Base-by-base conservation (phyloP, 2,888 invertebrate species). In the Napeogenes sylphis region DNA sequence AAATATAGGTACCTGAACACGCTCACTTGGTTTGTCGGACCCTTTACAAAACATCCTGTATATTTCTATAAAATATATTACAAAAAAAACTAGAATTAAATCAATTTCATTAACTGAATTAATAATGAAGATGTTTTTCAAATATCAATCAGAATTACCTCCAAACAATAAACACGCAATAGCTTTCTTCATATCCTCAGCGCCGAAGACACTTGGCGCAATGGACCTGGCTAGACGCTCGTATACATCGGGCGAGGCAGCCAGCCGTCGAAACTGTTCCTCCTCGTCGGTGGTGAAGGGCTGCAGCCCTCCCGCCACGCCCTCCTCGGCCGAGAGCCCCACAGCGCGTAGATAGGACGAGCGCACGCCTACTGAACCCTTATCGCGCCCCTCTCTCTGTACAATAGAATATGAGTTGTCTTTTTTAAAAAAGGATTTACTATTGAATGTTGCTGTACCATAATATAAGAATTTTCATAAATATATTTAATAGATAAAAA, bases 161-260 rank as follows among this genome's bases (percentile, higher is more conserved):
- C 99, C 99, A 90, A 99, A 99, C 47, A 99, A 88, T 66, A 99
- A 91, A 75, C 98, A 97, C 12, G 98, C 96, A 62, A 99, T 97
- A 3, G 99, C 97, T 84, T 98, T 99, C 84, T 99, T 99, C 73
- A 99, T 98, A 81, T 99, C 99, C 1, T 91, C 82, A 30, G 95
- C 95, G 0, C 99, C 99, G 81, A 94, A 99, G 70, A 99, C 99
- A 71, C 99, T 99, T 0, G 99, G 99, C 0, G 99, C 99, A 75
- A 99, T 95, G 58, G 98, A 98, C 73, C 92, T 94, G 0, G 98
- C 93, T 62, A 99, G 92, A 62, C 95, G 93, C 2, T 99, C 98
- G 79, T 98, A 98, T 56, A 98, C 93, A 81, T 98, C 95, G 0
- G 95, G 93, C 6, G 95, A 94, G 1, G 95, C 93, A 0, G 99